Evolutionary conservation across 2,888 invertebrate species (phyloP).

Genomic region (Stramonita haemastoma): DNA sequence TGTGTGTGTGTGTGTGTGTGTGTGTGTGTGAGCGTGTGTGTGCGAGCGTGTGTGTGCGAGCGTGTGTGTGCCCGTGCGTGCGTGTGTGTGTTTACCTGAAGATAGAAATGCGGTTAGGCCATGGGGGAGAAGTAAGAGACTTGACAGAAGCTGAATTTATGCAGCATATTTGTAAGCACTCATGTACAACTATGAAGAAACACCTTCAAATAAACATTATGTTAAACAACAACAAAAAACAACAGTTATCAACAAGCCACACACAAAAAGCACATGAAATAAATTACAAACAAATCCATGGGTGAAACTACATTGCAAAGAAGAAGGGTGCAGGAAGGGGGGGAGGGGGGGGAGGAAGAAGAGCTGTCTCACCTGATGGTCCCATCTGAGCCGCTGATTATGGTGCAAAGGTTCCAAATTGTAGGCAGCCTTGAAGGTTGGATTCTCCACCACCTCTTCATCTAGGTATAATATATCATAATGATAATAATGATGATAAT

Average conservation of each 20-base stretch:
- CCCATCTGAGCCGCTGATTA: conserved; percentile 85
- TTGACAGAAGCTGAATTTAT: too few relatives aligned
- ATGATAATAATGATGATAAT: too few relatives aligned
- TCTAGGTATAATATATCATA: too few relatives aligned
- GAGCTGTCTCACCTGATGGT: conserved; percentile 83
- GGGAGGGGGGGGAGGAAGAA: conserved; percentile 67
- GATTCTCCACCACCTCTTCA: conserved; percentile 65
- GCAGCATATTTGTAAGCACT: too few relatives aligned
- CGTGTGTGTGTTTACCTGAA: too few relatives aligned
- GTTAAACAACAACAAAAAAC: not conserved
- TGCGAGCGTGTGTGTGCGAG: too few relatives aligned
- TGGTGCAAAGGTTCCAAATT: conserved; percentile 86
- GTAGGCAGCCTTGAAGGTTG: conserved; percentile 66
- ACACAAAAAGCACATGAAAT: not conserved
- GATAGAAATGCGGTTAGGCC: too few relatives aligned
- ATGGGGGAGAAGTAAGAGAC: too few relatives aligned
- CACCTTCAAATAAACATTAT: not conserved
- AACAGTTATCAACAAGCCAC: not conserved
- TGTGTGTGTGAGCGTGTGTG: too few relatives aligned
- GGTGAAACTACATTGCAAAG: not conserved
- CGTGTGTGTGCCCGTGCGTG: too few relatives aligned
- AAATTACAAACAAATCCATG: not conserved
- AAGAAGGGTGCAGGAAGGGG: not conserved
- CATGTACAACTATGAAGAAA: too few relatives aligned
- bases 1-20: too few relatives aligned